A percentile compares a stretch with the other conserved stretches of the same genome.
These are phyloP conservation scores for Benitochromis conjunctus DNA, from an alignment of 2,113 vertebrate species.

Conservation along the genomic window DNA sequence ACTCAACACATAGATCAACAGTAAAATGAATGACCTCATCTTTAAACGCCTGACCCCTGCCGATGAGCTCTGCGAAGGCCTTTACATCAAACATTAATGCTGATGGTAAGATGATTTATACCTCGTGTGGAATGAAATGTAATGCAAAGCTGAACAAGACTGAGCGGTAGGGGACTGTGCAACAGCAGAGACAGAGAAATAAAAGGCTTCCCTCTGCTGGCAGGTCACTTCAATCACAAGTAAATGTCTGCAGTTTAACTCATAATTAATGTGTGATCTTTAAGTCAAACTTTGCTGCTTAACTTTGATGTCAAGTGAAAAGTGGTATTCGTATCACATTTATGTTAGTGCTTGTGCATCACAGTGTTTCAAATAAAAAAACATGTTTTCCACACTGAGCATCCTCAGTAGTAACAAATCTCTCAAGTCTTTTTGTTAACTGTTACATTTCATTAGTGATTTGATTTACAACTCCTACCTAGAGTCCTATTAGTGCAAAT, in stretches of 20 bases:
- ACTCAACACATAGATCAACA: accelerated
- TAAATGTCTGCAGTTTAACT: not conserved
- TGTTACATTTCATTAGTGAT: accelerated
- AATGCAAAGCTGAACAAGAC: accelerated
- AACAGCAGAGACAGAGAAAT: not conserved
- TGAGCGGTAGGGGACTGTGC: accelerated
- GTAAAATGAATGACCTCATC: accelerated
- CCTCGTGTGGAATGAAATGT: not conserved
- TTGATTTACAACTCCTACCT: accelerated
- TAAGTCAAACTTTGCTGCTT: accelerated
- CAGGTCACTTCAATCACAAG: not conserved
- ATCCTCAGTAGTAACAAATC: not conserved
- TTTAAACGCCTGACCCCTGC: not conserved
- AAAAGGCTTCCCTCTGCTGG: not conserved
- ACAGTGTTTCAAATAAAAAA: not conserved
- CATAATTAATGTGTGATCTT: not conserved
- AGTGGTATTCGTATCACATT: not conserved
- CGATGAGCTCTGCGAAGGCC: not conserved
- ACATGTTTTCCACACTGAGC: accelerated
- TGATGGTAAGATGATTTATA: not conserved
- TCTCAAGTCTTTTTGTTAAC: accelerated
- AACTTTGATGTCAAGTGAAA: not conserved
- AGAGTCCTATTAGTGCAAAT: not conserved
- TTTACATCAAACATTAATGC: not conserved
- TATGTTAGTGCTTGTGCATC: accelerated